These are phyloP conservation scores for Eupelmus urozonus DNA, from an alignment of 2,888 invertebrate genomes.

Conservation along the genomic window DNA sequence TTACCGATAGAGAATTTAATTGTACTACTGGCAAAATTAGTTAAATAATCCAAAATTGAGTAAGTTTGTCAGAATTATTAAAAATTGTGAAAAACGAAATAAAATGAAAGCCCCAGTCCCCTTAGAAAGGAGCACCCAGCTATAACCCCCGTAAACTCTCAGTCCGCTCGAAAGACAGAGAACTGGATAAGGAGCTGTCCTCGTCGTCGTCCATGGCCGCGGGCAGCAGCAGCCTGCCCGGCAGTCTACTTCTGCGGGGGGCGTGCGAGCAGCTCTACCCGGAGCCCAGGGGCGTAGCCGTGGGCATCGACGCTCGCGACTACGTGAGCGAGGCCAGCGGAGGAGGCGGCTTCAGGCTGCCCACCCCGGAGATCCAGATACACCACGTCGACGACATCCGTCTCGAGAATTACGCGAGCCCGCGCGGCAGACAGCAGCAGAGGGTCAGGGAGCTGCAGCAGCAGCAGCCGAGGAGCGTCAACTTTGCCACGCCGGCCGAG, in stretches of 20 bases:
- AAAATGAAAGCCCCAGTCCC: too few relatives aligned
- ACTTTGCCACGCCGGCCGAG: conserved; percentile 9
- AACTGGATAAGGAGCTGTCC: conserved; percentile 80
- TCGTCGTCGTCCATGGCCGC: conserved; percentile 69
- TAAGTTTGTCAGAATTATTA: too few relatives aligned
- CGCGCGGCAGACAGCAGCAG: conserved; percentile 10
- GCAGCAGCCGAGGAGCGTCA: background rate
- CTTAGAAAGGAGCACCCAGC: too few relatives aligned
- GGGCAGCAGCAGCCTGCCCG: conserved; percentile 73
- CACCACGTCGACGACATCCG: conserved; percentile 74
- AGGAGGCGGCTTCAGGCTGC: conserved; percentile 40
- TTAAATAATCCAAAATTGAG: too few relatives aligned
- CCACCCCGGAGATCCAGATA: conserved; percentile 72
- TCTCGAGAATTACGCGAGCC: conserved; percentile 70
- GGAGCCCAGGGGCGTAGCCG: conserved; percentile 63
- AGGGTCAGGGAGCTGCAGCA: conserved; percentile 15
- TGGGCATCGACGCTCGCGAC: conserved; percentile 72
- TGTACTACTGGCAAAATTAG: too few relatives aligned
- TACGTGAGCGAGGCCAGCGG: conserved; percentile 68
- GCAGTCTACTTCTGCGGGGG: conserved; percentile 40
- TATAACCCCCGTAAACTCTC: too few relatives aligned
- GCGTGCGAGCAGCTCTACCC: conserved; percentile 57
- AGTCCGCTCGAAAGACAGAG: conserved; percentile 24
- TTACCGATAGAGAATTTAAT: too few relatives aligned
- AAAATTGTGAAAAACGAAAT: too few relatives aligned